Base-by-base conservation (phyloP, 2,888 invertebrate genomes). In the Chloroclystis v-ata region DNA sequence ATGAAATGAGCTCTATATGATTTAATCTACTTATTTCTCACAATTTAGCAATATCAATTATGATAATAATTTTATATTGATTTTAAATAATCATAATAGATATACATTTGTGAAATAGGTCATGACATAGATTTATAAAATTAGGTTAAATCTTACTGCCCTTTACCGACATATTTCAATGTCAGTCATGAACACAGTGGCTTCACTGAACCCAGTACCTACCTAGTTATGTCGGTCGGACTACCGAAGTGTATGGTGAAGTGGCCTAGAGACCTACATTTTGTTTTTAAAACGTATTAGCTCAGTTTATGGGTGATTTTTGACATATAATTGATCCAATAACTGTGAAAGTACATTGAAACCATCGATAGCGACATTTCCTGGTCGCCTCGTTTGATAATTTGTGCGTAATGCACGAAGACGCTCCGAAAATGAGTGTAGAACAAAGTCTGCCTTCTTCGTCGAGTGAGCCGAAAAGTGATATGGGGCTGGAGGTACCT, bases 221-320 rank as follows among this genome's bases (percentile, higher is more conserved):
- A 90, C 91, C 91, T 88, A 90, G 91, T 91, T 88, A 90, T 90
- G 91, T 91, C 91, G 90, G 91, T 91, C 91, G 90, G 90, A 91
- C 91, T 92, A 92, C 91, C 91, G 91, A 92, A 92, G 92, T 85
- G 92, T 92, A 93, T 92, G 92, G 92, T 92, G 92, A 92, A 93
- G 93, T 94, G 94, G 92, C 94, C 94, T 93, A 94, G 91, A 93
- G 93, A 94, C 94, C 94, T 93, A 94, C 92, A 93, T 94, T 93
- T 81, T 78, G 79, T 78, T 83, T 77, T 76, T 73, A 75, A 76
- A 72, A 64, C 70, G 61, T 62, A 67, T 71, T 75, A 75, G 69
- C 71, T 70, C 67, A 72, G 66, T 70, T 66, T 63, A 70, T 64
- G 70, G 67, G 69, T 89, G 87, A 71, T 89, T 89, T 89, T 90